Base-by-base conservation (phyloP, 2,113 vertebrate genomes). In the Myotis yumanensis region DNA sequence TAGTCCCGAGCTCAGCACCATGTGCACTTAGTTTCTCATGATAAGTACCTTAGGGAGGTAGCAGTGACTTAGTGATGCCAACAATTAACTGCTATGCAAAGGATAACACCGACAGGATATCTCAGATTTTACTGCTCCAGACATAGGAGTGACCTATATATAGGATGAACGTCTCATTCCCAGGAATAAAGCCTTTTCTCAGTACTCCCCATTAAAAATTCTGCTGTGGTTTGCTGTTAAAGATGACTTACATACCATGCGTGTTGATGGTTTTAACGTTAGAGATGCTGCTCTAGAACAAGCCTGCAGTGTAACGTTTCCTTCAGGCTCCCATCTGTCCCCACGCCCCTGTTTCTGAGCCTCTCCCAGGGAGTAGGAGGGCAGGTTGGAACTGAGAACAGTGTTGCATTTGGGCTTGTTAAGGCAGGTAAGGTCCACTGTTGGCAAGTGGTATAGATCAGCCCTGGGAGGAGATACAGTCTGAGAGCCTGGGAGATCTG, bases 141-240 rank as follows among this genome's bases (percentile, higher is more conserved):
- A 59, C 37, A 35, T 9, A 90, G 68, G 59, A 32, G 28, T 90
- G 72, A 86, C 43, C 86, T 57, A 8, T 35, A 11, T 35, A 72
- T 52, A 66, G 66, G 30, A 6, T 48, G 59, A 75, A 46, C 23
- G 20, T 72, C 22, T 77, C 79, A 84, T 83, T 89, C 62, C 51
- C 22, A 43, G 51, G 82, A 82, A 46, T 68, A 43, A 75, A 76
- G 37, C 46, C n/a, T 40, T 68, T 72, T 92, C 54, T 81, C 12
- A 57, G 54, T 5, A 32, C 30, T 91, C 80, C 62, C 68, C 54
- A 37, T 91, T 77, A 72, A 73, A 30, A 37, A 77, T 52, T 64
- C 76, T 76, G 25, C 87, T n/a, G 0, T 89, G 52, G 17, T 72
- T 95, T 87, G 51, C 76, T 92, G 52, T 89, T 81, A 90, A 10